Conservation (phyloP, 1,140 invertebrate genomes). For the Halotydeus destructor region DNA sequence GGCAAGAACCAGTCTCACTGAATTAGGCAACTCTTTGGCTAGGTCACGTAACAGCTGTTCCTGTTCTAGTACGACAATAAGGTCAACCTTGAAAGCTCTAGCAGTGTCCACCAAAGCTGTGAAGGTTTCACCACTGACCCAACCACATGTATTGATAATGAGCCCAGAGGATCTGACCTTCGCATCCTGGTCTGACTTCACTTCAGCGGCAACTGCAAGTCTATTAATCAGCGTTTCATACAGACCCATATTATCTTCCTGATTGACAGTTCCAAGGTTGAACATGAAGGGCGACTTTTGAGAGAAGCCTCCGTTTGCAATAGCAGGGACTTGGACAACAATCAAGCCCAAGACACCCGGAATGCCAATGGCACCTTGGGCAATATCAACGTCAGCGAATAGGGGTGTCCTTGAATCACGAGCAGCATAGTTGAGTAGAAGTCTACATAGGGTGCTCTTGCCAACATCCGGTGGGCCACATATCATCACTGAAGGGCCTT, state of each 20-base stretch:
- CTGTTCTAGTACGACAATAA: conserved; percentile 87
- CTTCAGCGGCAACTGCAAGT: conserved; percentile 55
- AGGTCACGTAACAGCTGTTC: conserved; percentile 87
- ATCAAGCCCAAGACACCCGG: too few species aligned
- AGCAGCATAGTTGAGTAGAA: conserved; percentile 88
- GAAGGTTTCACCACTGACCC: conserved; percentile 59
- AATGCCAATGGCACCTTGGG: conserved; percentile 76
- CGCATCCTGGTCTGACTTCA: conserved; percentile 12
- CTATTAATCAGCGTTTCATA: conserved; percentile 66
- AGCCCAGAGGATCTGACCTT: conserved; percentile 38
- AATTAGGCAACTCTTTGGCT: conserved; percentile 69
- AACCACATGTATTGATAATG: conserved; percentile 94
- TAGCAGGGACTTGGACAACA: conserved; percentile 74
- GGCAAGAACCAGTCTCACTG: conserved; percentile 67
- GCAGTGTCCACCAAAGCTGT: conserved; percentile 71
- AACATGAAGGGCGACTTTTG: conserved; percentile 76
- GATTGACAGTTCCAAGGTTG: conserved; percentile 71
- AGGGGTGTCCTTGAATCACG: conserved; percentile 61
- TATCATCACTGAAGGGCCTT: conserved; percentile 36
- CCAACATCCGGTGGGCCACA: conserved; percentile 89
- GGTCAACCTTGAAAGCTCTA: too few species aligned
- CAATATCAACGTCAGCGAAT: conserved; percentile 88
- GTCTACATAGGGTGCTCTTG: conserved; percentile 71
- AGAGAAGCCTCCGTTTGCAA: conserved; percentile 77
- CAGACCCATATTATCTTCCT: conserved; percentile 43